Evolutionary conservation across 2,888 invertebrate genomes (phyloP).

Genomic region (Mimumesa dahlbomi): DNA sequence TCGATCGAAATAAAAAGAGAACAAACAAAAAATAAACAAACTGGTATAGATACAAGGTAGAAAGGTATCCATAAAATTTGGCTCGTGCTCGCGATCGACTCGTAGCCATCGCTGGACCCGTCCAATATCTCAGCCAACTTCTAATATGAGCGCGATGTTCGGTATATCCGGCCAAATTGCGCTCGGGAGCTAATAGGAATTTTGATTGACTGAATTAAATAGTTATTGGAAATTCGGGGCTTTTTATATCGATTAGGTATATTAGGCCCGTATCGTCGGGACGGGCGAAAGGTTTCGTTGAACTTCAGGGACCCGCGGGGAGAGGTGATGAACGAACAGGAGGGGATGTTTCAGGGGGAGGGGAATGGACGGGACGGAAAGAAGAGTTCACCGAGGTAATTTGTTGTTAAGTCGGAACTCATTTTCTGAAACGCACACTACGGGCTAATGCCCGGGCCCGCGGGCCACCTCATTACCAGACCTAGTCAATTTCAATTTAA

Average conservation of each 20-base stretch:
- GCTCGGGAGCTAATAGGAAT: constrained; percentile 78
- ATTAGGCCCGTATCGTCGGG: constrained; percentile 62
- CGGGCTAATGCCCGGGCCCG: constrained; percentile 43
- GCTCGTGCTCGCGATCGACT: constrained; percentile 58
- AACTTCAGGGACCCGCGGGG: constrained; percentile 17
- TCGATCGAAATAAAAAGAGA: too few species aligned
- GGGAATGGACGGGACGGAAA: constrained; percentile 31
- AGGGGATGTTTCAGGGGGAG: not conserved
- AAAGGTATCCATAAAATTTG: not conserved
- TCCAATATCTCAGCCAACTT: constrained; percentile 76
- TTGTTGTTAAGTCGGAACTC: constrained; percentile 72
- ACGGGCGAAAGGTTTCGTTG: not conserved
- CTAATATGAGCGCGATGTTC: constrained; percentile 76
- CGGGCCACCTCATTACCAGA: constrained; percentile 70
- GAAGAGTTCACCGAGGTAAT: constrained; percentile 66
- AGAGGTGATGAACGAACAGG: not conserved
- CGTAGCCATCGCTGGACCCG: constrained; percentile 68
- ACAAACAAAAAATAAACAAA: too few species aligned
- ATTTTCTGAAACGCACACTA: constrained; percentile 67
- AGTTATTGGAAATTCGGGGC: constrained; percentile 77
- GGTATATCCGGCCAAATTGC: constrained; percentile 77
- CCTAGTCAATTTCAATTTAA: constrained; percentile 73
- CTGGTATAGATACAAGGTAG: too few species aligned
- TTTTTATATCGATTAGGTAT: constrained; percentile 75
- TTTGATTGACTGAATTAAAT: constrained; percentile 80